These are phyloP conservation scores for Xestia rhomboidea DNA, from an alignment of 2,888 invertebrate genomes.

Conservation along the genomic window DNA sequence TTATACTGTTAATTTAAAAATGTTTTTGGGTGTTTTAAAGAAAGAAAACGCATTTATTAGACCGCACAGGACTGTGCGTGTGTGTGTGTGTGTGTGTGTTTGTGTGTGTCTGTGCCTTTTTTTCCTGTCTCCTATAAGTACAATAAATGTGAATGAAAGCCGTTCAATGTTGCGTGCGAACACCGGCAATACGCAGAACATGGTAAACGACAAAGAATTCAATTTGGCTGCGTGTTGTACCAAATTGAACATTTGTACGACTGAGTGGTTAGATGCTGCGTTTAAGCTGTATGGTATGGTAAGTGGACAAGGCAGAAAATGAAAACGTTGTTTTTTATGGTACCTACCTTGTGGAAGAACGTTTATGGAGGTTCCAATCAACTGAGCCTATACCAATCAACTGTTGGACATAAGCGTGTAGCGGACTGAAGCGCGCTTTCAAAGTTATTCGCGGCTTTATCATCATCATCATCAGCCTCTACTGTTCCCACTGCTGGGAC, in stretches of 20 bases:
- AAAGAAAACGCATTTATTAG: too few species aligned
- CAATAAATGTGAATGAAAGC: slow-evolving; percentile 35
- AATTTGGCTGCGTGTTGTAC: slow-evolving; percentile 68
- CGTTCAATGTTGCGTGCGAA: slow-evolving; percentile 13
- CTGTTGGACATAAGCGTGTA: not conserved
- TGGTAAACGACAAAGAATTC: slow-evolving; percentile 67
- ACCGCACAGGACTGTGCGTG: too few species aligned
- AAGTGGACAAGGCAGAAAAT: not conserved
- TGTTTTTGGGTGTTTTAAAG: too few species aligned
- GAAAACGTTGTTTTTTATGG: slow-evolving; percentile 3
- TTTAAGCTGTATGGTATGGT: slow-evolving; percentile 18
- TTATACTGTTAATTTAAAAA: too few species aligned
- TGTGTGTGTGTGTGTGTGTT: too few species aligned
- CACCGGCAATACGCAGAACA: slow-evolving; percentile 42
- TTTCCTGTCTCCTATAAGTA: not conserved
- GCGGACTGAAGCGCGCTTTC: not conserved
- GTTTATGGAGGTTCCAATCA: not conserved
- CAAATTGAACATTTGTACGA: slow-evolving; percentile 66
- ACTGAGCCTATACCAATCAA: not conserved
- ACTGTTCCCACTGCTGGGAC: too few species aligned
- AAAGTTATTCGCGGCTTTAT: too few species aligned
- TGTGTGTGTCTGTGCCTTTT: too few species aligned
- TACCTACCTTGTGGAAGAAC: not conserved
- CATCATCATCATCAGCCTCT: too few species aligned
- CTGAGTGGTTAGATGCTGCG: slow-evolving; percentile 28